Evolutionary conservation across 2,113 vertebrate genomes (phyloP).

Genomic region (Anarrhichthys ocellatus): DNA sequence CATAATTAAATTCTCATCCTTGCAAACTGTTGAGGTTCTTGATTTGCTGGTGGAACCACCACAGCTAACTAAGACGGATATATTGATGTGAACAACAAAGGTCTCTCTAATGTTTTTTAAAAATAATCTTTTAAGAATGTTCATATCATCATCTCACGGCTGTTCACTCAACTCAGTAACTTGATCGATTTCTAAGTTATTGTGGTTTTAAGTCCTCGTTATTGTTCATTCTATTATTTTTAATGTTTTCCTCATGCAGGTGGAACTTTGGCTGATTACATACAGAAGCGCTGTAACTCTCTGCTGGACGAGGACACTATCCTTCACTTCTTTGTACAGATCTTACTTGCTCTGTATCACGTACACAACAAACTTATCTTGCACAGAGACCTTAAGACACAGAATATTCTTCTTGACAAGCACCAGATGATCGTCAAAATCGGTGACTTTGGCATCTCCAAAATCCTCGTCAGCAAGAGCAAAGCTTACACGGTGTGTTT

Average conservation of each 20-base stretch:
- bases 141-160: background rate
- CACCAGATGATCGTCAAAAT: constrained; percentile 98
- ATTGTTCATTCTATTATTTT: background rate
- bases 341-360: constrained; percentile 94
- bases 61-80: background rate
- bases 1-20: background rate
- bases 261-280: constrained; percentile 95
- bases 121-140: background rate
- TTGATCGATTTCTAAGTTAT: background rate
- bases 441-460: constrained; percentile 98
- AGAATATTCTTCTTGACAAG: constrained; percentile 98
- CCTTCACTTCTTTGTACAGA: constrained; percentile 98
- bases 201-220: background rate
- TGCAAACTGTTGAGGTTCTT: background rate
- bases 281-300: constrained; percentile 97
- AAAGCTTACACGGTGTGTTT: constrained; percentile 94
- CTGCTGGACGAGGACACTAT: constrained; percentile 97
- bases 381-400: constrained; percentile 98
- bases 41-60: background rate
- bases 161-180: background rate
- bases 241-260: constrained; percentile 78
- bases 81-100: background rate
- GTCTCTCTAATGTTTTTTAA: background rate
- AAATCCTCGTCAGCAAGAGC: constrained; percentile 99
- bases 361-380: constrained; percentile 98